Evolutionary conservation across 2,113 vertebrate genomes (phyloP).

Genomic region (Oryzias celebensis): DNA sequence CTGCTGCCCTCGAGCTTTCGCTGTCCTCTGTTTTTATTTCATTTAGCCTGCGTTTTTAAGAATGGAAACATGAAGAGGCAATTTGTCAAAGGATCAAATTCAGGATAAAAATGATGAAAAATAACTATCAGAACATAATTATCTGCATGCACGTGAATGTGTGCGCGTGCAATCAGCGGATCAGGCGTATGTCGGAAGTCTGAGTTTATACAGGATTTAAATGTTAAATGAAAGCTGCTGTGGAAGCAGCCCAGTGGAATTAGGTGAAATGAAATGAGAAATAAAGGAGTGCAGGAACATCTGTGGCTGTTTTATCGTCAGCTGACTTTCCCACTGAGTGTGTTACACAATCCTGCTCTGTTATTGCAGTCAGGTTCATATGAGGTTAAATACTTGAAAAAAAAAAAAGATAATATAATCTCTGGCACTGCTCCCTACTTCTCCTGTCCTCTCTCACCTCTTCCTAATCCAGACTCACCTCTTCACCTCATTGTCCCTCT

Average conservation of each 20-base stretch:
- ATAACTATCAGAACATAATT: slow-evolving; percentile 1
- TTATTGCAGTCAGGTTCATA: not conserved
- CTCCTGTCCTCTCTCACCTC: slow-evolving; percentile 4
- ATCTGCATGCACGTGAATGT: not conserved
- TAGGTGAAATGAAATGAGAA: slow-evolving; percentile 22
- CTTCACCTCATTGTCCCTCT: slow-evolving; percentile 9
- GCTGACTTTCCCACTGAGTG: not conserved
- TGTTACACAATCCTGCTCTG: not conserved
- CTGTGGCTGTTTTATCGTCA: not conserved
- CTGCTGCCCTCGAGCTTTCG: slow-evolving; percentile 39
- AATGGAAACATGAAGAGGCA: slow-evolving; percentile 4
- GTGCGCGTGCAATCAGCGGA: not conserved
- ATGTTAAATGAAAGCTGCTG: not conserved
- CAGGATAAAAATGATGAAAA: slow-evolving; percentile 32
- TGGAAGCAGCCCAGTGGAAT: slow-evolving; percentile 6
- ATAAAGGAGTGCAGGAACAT: slow-evolving; percentile 13
- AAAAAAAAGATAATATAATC: not conserved
- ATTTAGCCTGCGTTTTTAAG: slow-evolving; percentile 13
- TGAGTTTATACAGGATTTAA: not conserved
- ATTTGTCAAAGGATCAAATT: slow-evolving; percentile 7
- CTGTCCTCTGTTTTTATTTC: slow-evolving; percentile 36
- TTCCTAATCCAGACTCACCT: slow-evolving; percentile 13
- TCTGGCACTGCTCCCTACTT: not conserved
- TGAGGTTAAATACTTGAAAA: not conserved
- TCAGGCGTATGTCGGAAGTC: not conserved